phyloP scores from a whole-genome alignment of 2,888 invertebrate species.

The Aromia moschata region DNA sequence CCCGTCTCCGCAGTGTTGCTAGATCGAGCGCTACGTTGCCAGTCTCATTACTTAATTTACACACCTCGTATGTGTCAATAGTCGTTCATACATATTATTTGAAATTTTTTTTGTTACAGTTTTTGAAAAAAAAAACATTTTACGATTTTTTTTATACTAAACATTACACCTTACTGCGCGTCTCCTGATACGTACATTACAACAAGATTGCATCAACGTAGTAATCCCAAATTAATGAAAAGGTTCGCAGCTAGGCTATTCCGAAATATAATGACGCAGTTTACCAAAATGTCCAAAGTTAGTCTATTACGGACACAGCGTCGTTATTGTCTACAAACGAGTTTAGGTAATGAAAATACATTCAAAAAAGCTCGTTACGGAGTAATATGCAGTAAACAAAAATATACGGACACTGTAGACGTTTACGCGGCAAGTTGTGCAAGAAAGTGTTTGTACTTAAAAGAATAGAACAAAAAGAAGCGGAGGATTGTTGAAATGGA shows the following conservation, averaged over 20 bases:
- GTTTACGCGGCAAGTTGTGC: too few species aligned
- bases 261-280: neutral
- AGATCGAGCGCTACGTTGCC: too few species aligned
- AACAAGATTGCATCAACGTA: neutral
- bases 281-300: neutral
- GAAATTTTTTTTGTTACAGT: too few species aligned
- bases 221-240: neutral
- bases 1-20: too few species aligned
- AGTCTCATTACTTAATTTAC: too few species aligned
- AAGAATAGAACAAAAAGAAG: too few species aligned
- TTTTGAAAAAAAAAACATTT: too few species aligned
- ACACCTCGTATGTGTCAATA: too few species aligned
- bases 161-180: neutral
- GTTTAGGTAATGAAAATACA: neutral
- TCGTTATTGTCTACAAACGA: neutral
- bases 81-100: too few species aligned
- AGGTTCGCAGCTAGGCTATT: neutral
- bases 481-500: too few species aligned
- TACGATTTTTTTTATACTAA: neutral
- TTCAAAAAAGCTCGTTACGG: neutral
- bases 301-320: neutral
- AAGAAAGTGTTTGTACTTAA: too few species aligned
- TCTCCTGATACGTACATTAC: neutral
- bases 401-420: too few species aligned
- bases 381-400: neutral